A percentile compares a stretch with the other conserved stretches of the same genome.
These are phyloP conservation scores for Rhamphomyia laevipes DNA, from an alignment of 2,888 invertebrate genomes.

Conservation along the genomic window DNA sequence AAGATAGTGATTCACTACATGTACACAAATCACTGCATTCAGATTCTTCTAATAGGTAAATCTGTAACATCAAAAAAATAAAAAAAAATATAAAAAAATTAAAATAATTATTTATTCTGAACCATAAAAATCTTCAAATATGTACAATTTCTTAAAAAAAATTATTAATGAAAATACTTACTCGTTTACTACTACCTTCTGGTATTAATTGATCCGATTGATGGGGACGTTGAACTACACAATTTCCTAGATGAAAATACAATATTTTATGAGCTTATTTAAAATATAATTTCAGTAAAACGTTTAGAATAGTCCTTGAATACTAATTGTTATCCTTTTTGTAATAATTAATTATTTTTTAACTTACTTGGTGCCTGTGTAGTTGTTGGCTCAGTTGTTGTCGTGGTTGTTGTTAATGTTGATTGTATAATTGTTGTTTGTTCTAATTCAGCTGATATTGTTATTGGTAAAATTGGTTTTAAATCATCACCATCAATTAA, in stretches of 20 bases:
- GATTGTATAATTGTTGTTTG: constrained; percentile 13
- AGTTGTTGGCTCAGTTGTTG: constrained; percentile 47
- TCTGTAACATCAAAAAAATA: constrained; percentile 19
- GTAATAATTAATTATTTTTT: no score
- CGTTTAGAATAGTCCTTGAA: no score
- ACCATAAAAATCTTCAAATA: background rate
- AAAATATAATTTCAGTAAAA: no score
- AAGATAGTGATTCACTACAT: constrained; percentile 62
- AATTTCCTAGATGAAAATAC: constrained; percentile 47
- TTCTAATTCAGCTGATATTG: constrained; percentile 10
- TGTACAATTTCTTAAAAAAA: background rate
- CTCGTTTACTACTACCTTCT: constrained; percentile 76
- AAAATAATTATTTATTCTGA: no score
- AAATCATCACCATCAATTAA: background rate
- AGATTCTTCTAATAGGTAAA: constrained; percentile 56
- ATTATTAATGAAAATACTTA: constrained; percentile 36
- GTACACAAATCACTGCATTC: constrained; percentile 86
- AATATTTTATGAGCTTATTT: no score
- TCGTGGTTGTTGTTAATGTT: constrained; percentile 41
- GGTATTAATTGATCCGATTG: constrained; percentile 74
- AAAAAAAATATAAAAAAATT: no score
- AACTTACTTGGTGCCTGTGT: constrained; percentile 45
- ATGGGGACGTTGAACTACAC: constrained; percentile 71
- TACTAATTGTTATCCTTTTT: no score
- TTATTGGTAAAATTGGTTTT: constrained; percentile 7